Conservation (phyloP, 2,113 vertebrate genomes). For the Pantherophis guttatus region DNA sequence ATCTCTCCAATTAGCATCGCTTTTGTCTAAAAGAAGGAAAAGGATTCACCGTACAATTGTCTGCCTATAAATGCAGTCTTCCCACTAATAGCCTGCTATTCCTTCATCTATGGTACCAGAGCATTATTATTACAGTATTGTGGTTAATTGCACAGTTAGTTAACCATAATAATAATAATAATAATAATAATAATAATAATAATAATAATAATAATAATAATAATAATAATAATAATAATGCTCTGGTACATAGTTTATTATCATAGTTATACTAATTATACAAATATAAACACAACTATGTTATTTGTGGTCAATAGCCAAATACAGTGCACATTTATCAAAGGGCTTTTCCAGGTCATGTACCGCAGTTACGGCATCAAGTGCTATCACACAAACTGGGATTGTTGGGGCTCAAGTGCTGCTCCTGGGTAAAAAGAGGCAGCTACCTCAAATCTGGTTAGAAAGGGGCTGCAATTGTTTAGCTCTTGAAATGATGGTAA, state of each 20-base stretch:
- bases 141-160: not conserved
- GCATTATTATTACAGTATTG: not conserved
- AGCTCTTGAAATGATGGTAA: not conserved
- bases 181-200: not conserved
- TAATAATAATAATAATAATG: not conserved
- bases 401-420: not conserved
- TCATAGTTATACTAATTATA: not conserved
- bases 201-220: no score
- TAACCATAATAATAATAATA: not conserved
- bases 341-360: not conserved
- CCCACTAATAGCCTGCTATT: not conserved
- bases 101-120: not conserved
- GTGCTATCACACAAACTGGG: not conserved
- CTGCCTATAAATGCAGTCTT: not conserved
- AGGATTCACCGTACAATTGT: not conserved
- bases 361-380: not conserved
- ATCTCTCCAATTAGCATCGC: slow-evolving; percentile 17
- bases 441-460: not conserved
- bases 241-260: not conserved
- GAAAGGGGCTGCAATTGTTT: not conserved
- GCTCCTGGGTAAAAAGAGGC: not conserved
- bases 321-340: not conserved
- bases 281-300: not conserved
- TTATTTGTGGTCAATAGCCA: not conserved
- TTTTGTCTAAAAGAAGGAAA: slow-evolving; percentile 6